Conservation (phyloP, 1,140 invertebrate species). For the Drosophila ercepeae region DNA sequence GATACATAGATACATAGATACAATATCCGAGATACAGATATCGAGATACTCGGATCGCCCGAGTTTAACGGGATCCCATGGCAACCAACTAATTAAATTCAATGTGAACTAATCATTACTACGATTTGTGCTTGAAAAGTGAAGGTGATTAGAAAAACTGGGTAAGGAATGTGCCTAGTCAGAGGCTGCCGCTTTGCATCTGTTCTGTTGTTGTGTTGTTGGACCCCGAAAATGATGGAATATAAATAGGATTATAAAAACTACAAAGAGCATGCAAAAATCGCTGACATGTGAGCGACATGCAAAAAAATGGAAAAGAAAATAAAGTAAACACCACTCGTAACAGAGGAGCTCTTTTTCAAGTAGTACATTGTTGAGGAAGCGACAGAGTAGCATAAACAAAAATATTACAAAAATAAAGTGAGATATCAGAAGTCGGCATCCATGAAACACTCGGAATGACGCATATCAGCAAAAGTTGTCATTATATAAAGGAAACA, state of each 20-base stretch:
- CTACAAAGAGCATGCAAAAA: slow-evolving; percentile 14
- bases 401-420: slow-evolving; percentile 13
- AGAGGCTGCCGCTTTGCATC: too few relatives aligned
- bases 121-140: too few relatives aligned
- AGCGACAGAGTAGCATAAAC: slow-evolving; percentile 17
- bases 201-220: too few relatives aligned
- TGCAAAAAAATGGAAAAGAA: slow-evolving; percentile 16
- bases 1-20: too few relatives aligned
- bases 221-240: neutral
- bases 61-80: too few relatives aligned
- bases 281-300: slow-evolving; percentile 27
- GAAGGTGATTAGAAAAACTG: too few relatives aligned
- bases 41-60: too few relatives aligned
- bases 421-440: slow-evolving; percentile 13
- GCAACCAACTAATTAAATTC: too few relatives aligned
- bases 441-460: neutral
- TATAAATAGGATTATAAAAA: slow-evolving; percentile 20
- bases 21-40: too few relatives aligned
- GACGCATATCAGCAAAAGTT: neutral
- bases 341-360: slow-evolving; percentile 20
- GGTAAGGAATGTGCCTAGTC: too few relatives aligned
- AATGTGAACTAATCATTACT: too few relatives aligned
- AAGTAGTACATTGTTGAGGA: slow-evolving; percentile 20
- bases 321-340: slow-evolving; percentile 9
- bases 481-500: slow-evolving; percentile 16